Evolutionary conservation across 2,888 invertebrate genomes (phyloP).

Genomic region (Entomobrya multifasciata): DNA sequence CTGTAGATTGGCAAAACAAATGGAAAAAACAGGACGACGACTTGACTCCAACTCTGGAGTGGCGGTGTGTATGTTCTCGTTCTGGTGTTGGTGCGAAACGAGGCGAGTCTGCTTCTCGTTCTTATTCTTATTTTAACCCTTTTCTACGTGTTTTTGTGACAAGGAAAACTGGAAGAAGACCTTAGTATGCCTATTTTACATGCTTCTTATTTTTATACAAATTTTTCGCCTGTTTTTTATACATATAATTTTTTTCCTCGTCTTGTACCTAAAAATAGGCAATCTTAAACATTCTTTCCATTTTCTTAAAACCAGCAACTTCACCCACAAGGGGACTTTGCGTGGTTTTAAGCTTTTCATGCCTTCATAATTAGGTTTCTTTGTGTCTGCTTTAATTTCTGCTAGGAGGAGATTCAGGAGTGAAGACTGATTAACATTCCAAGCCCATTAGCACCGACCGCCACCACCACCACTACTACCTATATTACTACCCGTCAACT

Average conservation of each 20-base stretch:
- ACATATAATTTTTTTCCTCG: too few species aligned
- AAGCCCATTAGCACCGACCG: neutral
- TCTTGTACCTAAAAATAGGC: too few species aligned
- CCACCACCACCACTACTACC: too few species aligned
- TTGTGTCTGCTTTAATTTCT: neutral
- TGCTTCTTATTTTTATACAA: too few species aligned
- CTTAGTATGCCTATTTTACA: neutral
- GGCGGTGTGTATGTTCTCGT: too few species aligned
- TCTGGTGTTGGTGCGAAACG: slow-evolving; percentile 72
- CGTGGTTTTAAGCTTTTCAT: too few species aligned
- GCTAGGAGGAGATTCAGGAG: too few species aligned
- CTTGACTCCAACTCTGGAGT: too few species aligned
- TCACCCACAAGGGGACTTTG: too few species aligned
- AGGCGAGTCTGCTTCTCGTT: slow-evolving; percentile 39
- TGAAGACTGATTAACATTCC: slow-evolving; percentile 22
- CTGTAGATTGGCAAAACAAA: slow-evolving; percentile 75
- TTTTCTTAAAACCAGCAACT: too few species aligned
- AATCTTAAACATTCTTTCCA: too few species aligned
- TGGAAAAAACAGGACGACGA: slow-evolving; percentile 73
- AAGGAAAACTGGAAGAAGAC: slow-evolving; percentile 43
- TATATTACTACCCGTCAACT: slow-evolving; percentile 12
- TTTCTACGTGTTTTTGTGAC: slow-evolving; percentile 63
- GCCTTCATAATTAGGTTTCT: slow-evolving; percentile 3
- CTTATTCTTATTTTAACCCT: neutral
- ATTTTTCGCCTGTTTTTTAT: too few species aligned